A percentile compares a stretch with the other conserved stretches of the same genome.
Conservation (phyloP, 2,797 vertebrate genomes). For the Petrocephalus schoutedeni region DNA sequence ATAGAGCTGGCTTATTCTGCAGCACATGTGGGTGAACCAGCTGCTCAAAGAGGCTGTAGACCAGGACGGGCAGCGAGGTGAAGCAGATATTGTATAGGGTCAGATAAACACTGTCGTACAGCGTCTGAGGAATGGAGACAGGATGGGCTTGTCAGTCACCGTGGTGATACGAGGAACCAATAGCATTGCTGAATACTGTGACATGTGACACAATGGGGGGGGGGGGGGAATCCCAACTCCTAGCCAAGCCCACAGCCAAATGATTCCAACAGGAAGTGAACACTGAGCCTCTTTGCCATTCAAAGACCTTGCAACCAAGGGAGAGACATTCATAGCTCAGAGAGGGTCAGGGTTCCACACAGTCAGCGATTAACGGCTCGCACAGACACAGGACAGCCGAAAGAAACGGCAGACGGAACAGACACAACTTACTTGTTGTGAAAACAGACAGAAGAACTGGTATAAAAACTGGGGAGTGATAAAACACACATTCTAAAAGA, state of each 20-base stretch:
- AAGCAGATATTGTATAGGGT: conserved; percentile 99
- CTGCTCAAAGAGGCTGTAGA: conserved; percentile 97
- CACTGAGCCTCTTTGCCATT: background rate
- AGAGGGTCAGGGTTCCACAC: background rate
- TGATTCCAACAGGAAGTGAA: background rate
- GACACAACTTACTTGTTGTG: conserved; percentile 90
- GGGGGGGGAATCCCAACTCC: background rate
- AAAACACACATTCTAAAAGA: conserved; percentile 99
- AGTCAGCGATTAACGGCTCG: background rate
- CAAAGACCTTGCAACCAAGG: background rate
- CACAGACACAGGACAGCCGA: conserved; percentile 25
- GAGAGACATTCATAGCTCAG: background rate
- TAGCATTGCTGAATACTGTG: background rate
- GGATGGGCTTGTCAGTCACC: background rate
- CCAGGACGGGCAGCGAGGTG: conserved; percentile 95
- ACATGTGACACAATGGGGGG: background rate
- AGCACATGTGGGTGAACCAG: conserved; percentile 88
- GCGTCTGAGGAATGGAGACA: conserved; percentile 65
- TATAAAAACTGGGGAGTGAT: conserved; percentile 99
- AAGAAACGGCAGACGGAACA: conserved; percentile 30
- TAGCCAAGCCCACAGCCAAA: background rate
- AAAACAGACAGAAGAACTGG: conserved; percentile 99
- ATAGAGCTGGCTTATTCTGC: conserved; percentile 86
- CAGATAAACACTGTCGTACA: conserved; percentile 97
- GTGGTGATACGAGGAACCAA: background rate